These are phyloP conservation scores for Tenthredo mesomela DNA, from an alignment of 2,888 invertebrate species.

Conservation along the genomic window DNA sequence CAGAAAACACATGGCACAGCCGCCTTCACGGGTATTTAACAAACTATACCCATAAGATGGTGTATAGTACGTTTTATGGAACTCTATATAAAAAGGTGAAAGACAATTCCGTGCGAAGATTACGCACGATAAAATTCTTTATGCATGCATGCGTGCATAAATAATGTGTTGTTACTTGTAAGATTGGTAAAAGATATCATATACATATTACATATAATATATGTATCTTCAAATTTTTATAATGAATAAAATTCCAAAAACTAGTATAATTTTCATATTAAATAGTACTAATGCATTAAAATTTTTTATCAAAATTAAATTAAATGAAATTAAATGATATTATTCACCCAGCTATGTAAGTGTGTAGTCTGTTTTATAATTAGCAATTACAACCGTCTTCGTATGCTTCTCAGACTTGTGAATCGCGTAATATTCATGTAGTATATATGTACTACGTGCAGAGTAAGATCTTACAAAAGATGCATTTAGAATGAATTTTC, in stretches of 20 bases:
- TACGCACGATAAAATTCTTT: background rate
- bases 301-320: background rate
- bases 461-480: conserved; percentile 26
- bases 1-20: conserved; percentile 40
- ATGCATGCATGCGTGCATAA: background rate
- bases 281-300: conserved; percentile 13
- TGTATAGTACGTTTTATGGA: background rate
- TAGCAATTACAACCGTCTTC: background rate
- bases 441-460: background rate
- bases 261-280: background rate
- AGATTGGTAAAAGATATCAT: background rate
- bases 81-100: background rate
- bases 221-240: background rate
- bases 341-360: background rate
- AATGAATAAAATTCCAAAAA: background rate
- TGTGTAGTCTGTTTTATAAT: background rate
- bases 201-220: background rate
- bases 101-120: background rate
- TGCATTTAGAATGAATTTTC: conserved; percentile 21
- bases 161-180: background rate
- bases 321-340: background rate
- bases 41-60: background rate
- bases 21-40: background rate
- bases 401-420: background rate
- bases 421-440: conserved; percentile 15